phyloP scores from a whole-genome alignment of 64 coral and sea anemone species.

The Actinia equina region DNA sequence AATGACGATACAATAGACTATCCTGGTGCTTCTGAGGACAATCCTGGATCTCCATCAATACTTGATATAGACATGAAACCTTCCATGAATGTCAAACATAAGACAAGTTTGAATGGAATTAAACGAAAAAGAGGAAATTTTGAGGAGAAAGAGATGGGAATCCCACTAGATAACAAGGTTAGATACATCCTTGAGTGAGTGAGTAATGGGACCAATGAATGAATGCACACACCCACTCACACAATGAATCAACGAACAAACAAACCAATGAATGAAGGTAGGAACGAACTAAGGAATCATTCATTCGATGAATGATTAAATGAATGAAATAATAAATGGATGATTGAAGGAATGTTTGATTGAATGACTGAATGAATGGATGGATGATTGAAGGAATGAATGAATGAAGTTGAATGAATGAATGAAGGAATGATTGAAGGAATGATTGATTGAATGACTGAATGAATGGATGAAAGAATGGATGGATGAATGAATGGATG shows the following conservation, averaged over 20 bases:
- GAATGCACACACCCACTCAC: too few species aligned
- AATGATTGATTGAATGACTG: not conserved
- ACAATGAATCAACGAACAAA: not conserved
- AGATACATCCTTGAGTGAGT: not conserved
- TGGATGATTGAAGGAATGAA: too few species aligned
- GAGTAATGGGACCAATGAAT: too few species aligned
- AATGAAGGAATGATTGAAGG: not conserved
- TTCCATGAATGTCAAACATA: not conserved
- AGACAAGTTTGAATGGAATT: not conserved
- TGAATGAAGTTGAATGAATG: not conserved
- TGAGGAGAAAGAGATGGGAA: conserved; percentile 22
- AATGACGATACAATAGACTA: not conserved
- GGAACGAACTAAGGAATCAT: too few species aligned
- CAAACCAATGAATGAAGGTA: too few species aligned
- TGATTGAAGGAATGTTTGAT: not conserved
- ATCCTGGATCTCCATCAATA: not conserved
- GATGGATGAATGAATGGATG: not conserved
- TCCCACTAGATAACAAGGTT: not conserved
- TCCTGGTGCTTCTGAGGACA: not conserved
- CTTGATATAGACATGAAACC: not conserved
- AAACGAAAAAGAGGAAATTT: conserved; percentile 67
- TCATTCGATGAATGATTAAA: too few species aligned
- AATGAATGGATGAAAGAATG: not conserved
- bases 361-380: too few species aligned
- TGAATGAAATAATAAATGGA: not conserved